Base-by-base conservation (phyloP, 2,888 invertebrate genomes). In the Clitarchus hookeri region DNA sequence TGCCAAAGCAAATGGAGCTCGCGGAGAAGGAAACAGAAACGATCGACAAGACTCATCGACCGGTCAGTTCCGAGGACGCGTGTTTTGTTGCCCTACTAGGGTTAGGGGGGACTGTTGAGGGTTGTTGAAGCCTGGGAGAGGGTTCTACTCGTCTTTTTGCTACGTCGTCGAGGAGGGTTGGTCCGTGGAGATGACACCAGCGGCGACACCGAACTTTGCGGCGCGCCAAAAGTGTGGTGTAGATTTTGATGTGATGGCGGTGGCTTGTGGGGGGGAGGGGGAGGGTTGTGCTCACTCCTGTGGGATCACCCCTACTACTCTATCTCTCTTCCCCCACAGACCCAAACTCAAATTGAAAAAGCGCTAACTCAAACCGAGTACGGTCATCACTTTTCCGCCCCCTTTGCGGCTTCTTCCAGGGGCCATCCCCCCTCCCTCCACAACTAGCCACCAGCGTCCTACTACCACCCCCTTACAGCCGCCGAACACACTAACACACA, bases 281-380 rank as follows among this genome's bases (percentile, higher is more conserved):
- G n/a, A n/a, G 48, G 48, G 48, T 2, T 48, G 48, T 11, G 48
- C 16, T 48, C 48, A 48, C 48, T 48, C 48, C 48, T 48, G 12
- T 48, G 48, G 48, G 48, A 16, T 23, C 65, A 65, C 6, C 65
- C 23, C n/a, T 19, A 23, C 65, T 23, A 11, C 8, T 23, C 65
- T 8, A 23, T 8, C 12, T 48, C 11, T 11, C 48, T 16, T 8
- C 16, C 16, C 8, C 48, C 0, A 16, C 19, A 65, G n/a, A 65
- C 82, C 44, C 36, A 82, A 82, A 82, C 82, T 82, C 82, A 82
- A 82, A 82, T 82, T 82, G 82, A 82, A 82, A 36, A 82, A 82
- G 82, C 82, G 36, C 82, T 82, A 82, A 82, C 82, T 82, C 82
- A 82, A 82, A 27, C 82, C 82, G 44, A 82, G 82, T 36, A 36